phyloP scores from a whole-genome alignment of 2,797 vertebrate genomes.

The Chaenodraco wilsoni region DNA sequence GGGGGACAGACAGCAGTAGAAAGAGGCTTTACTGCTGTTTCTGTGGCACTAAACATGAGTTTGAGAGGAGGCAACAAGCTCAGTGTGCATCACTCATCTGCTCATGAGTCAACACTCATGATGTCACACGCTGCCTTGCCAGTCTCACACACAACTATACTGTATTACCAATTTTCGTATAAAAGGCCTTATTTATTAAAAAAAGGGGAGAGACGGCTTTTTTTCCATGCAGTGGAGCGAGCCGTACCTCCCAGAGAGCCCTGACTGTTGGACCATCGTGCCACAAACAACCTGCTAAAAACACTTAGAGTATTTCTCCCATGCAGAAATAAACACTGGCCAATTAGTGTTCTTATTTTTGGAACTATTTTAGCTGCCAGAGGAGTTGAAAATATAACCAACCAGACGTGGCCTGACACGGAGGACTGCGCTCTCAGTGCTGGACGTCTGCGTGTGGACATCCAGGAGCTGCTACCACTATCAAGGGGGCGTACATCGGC shows the following conservation, averaged over 20 bases:
- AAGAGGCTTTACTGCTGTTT: constrained; percentile 69
- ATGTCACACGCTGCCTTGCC: constrained; percentile 80
- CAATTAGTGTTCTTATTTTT: constrained; percentile 83
- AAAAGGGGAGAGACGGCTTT: constrained; percentile 68
- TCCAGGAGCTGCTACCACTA: constrained; percentile 48
- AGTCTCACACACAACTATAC: constrained; percentile 78
- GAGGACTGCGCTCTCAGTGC: constrained; percentile 36
- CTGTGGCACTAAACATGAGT: constrained; percentile 65
- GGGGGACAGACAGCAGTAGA: constrained; percentile 54
- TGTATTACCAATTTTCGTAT: constrained; percentile 76
- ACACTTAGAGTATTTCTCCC: constrained; percentile 77
- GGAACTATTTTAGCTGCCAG: constrained; percentile 70
- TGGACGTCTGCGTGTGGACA: constrained; percentile 17
- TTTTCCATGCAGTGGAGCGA: constrained; percentile 78
- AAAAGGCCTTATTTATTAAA: constrained; percentile 86
- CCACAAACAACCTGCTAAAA: constrained; percentile 83
- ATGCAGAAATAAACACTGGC: constrained; percentile 81
- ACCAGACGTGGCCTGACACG: constrained; percentile 63
- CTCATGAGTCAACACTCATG: constrained; percentile 84
- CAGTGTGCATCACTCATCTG: constrained; percentile 85
- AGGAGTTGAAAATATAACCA: constrained; percentile 55
- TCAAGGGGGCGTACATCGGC: constrained; percentile 15
- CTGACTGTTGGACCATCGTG: constrained; percentile 66
- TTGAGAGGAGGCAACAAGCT: constrained; percentile 68
- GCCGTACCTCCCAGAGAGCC: constrained; percentile 82